Percentiles rank a stretch among this genome's conserved stretches.
Conservation (phyloP, 1,140 invertebrate genomes). For the Papilio dardanus region DNA sequence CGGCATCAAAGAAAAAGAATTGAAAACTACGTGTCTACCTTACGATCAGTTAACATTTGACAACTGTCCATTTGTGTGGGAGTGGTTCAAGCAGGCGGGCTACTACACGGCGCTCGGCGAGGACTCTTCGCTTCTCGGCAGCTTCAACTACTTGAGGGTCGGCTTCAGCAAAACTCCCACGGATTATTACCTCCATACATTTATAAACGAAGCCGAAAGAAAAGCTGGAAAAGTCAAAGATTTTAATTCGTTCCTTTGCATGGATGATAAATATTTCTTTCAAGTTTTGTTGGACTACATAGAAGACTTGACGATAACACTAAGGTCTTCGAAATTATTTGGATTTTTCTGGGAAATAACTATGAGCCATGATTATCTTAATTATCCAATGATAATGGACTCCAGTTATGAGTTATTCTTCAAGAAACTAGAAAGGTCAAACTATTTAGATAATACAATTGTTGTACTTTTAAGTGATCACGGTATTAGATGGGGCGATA, state of each 20-base stretch:
- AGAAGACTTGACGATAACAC: slow-evolving; percentile 82
- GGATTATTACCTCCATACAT: slow-evolving; percentile 91
- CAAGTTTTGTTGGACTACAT: slow-evolving; percentile 84
- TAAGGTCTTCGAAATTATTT: slow-evolving; percentile 83
- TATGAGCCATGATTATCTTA: slow-evolving; percentile 90
- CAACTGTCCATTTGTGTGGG: slow-evolving; percentile 91
- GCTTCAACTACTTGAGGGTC: slow-evolving; percentile 89
- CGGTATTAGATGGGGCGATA: slow-evolving; percentile 93
- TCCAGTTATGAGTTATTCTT: slow-evolving; percentile 83
- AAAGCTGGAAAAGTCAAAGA: slow-evolving; percentile 81
- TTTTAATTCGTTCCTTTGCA: slow-evolving; percentile 83
- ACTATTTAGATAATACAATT: slow-evolving; percentile 86
- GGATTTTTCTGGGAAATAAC: slow-evolving; percentile 91
- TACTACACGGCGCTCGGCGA: slow-evolving; percentile 91
- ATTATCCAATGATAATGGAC: slow-evolving; percentile 88
- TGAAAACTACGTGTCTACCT: slow-evolving; percentile 83
- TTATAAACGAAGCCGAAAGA: slow-evolving; percentile 85
- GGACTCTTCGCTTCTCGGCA: slow-evolving; percentile 87
- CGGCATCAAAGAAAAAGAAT: slow-evolving; percentile 84
- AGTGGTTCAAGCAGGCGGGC: slow-evolving; percentile 86
- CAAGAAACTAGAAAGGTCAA: slow-evolving; percentile 82
- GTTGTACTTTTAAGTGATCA: slow-evolving; percentile 96
- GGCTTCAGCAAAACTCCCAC: slow-evolving; percentile 91
- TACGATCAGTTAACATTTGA: slow-evolving; percentile 75
- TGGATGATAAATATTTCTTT: slow-evolving; percentile 83